These are phyloP conservation scores for Chaetodon auriga DNA, from an alignment of 2,113 vertebrate species.

Conservation along the genomic window DNA sequence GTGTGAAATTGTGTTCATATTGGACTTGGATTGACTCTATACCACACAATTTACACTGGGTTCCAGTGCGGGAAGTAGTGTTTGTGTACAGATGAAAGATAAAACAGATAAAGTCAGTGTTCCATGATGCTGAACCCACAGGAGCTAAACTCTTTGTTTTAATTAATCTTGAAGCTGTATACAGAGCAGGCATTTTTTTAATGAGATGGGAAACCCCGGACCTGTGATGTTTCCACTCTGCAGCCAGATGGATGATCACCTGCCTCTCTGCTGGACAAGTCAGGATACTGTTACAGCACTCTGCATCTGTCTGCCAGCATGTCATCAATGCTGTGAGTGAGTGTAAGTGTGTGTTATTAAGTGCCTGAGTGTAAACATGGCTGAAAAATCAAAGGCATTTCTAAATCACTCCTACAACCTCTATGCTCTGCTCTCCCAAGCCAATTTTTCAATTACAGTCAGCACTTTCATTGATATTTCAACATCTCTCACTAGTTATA, in stretches of 20 bases:
- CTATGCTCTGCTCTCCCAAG: slow-evolving; percentile 12
- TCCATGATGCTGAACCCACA: background rate
- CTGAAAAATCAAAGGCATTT: slow-evolving; percentile 79
- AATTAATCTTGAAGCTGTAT: background rate
- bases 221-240: slow-evolving; percentile 42
- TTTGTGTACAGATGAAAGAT: background rate
- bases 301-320: slow-evolving; percentile 42
- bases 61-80: background rate
- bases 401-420: slow-evolving; percentile 44
- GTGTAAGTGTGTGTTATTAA: slow-evolving; percentile 64
- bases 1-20: background rate
- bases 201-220: background rate
- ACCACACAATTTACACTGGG: background rate
- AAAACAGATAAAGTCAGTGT: background rate
- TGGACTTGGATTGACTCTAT: background rate
- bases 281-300: slow-evolving; percentile 63
- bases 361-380: slow-evolving; percentile 71
- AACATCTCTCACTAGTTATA: background rate
- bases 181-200: background rate
- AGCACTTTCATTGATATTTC: background rate
- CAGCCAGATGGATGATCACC: slow-evolving; percentile 53
- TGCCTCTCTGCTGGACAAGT: slow-evolving; percentile 47
- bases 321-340: slow-evolving; percentile 14
- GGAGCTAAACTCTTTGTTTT: background rate
- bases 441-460: background rate